A percentile compares a stretch with the other conserved stretches of the same genome.
Conservation (phyloP, 2,888 invertebrate genomes). For the Thereva unica region DNA sequence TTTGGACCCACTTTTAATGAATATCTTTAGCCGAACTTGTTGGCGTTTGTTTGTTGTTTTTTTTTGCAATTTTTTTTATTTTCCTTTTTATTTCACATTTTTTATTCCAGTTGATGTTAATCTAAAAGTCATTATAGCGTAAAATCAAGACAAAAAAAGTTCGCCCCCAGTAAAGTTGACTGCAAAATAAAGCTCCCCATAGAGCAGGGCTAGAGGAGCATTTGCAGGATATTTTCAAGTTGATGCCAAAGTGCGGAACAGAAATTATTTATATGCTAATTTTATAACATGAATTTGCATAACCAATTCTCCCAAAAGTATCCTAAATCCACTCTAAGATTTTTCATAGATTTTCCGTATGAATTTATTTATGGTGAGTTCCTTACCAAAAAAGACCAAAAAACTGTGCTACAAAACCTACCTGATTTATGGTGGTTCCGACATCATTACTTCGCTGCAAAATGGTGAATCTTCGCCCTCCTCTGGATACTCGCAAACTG, state of each 20-base stretch:
- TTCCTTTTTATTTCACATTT: background rate
- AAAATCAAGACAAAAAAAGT: conserved; percentile 17
- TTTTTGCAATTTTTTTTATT: background rate
- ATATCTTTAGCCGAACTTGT: no score
- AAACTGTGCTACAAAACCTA: conserved; percentile 27
- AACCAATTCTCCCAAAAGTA: conserved; percentile 29
- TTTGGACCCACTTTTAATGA: no score
- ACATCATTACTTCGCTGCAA: background rate
- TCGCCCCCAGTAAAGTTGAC: conserved; percentile 8
- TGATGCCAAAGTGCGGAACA: conserved; percentile 32
- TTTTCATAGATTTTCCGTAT: conserved; percentile 27
- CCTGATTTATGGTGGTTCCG: conserved; percentile 14
- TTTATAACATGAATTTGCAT: conserved; percentile 27
- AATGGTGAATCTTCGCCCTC: no score
- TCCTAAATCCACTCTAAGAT: conserved; percentile 29
- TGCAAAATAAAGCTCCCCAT: conserved; percentile 17
- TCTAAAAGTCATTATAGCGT: conserved; percentile 9
- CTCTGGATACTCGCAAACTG: no score
- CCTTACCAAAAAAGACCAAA: background rate
- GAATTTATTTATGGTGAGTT: conserved; percentile 28
- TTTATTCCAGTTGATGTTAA: background rate
- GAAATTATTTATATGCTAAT: conserved; percentile 31
- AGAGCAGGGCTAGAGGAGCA: conserved; percentile 15
- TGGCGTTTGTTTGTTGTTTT: no score
- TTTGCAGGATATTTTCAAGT: conserved; percentile 13